A percentile compares a stretch with the other conserved stretches of the same genome.
Conservation (phyloP, 2,797 vertebrate genomes). For the Poeciliopsis paucimaculata region DNA sequence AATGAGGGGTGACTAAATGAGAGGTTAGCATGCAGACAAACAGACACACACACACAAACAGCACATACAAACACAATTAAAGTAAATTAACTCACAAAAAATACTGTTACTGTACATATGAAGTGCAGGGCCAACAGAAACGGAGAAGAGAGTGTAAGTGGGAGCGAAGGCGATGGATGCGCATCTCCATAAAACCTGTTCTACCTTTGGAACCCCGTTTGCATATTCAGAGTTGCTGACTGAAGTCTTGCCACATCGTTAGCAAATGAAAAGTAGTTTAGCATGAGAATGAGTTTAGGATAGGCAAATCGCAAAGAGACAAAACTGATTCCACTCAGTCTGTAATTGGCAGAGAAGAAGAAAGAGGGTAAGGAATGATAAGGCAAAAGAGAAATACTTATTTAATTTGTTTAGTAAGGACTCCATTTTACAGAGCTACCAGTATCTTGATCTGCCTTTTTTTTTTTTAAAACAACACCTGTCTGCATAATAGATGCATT, state of each 20-base stretch:
- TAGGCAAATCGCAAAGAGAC: conserved; percentile 13
- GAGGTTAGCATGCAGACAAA: conserved; percentile 45
- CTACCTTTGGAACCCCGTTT: conserved; percentile 53
- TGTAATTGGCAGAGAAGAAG: conserved; percentile 55
- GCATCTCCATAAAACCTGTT: conserved; percentile 74
- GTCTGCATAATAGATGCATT: conserved; percentile 68
- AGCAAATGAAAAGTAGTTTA: conserved; percentile 83
- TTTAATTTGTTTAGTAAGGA: conserved; percentile 46
- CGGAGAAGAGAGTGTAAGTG: conserved; percentile 47
- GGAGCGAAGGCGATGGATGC: conserved; percentile 53
- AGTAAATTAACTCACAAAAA: conserved; percentile 30
- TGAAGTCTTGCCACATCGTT: conserved; percentile 80
- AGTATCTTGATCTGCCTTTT: conserved; percentile 32
- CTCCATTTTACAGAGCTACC: conserved; percentile 30
- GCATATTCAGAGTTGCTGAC: conserved; percentile 74
- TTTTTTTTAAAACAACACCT: conserved; percentile 67
- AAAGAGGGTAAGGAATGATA: conserved; percentile 18
- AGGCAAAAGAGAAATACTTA: conserved; percentile 32
- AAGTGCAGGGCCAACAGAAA: conserved; percentile 64
- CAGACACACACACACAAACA: conserved; percentile 13
- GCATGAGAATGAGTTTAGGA: conserved; percentile 75
- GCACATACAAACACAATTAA: conserved; percentile 9
- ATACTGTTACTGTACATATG: conserved; percentile 30
- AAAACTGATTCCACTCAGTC: conserved; percentile 61
- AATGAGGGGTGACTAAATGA: conserved; percentile 71